Conservation (phyloP, 2,888 invertebrate genomes). For the Patella pellucida region DNA sequence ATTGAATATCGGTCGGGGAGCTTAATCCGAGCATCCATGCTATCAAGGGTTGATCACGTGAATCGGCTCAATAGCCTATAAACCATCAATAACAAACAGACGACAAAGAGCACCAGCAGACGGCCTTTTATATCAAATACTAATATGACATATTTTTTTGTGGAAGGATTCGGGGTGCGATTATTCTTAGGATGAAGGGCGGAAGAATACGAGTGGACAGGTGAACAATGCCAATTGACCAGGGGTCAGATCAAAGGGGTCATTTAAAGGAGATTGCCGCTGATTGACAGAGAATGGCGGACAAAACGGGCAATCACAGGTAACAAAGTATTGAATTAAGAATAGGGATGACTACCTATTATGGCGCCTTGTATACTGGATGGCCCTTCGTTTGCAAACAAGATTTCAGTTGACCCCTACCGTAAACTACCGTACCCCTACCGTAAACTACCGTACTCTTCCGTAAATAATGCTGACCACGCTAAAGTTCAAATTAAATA, state of each 20-base stretch:
- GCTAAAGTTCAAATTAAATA: background rate
- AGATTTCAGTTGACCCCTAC: slow-evolving; percentile 9
- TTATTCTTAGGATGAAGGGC: no score
- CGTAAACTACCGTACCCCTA: slow-evolving; percentile 5
- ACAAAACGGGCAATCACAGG: background rate
- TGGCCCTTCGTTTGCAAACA: background rate
- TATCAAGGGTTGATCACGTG: no score
- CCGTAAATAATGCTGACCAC: background rate
- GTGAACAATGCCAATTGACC: slow-evolving; percentile 1
- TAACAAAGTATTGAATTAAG: slow-evolving; percentile 5
- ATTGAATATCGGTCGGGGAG: no score
- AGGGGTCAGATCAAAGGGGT: background rate
- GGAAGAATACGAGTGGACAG: background rate
- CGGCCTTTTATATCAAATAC: background rate
- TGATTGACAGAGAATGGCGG: background rate
- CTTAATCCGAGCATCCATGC: no score
- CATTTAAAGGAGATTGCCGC: background rate
- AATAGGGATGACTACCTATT: background rate
- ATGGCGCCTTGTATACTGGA: background rate
- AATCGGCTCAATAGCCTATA: no score
- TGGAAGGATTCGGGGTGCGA: no score
- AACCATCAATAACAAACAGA: background rate
- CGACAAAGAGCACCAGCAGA: slow-evolving; percentile 1
- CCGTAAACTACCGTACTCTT: slow-evolving; percentile 5
- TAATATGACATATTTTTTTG: background rate